Evolutionary conservation across 64 coral and sea anemone genomes (phyloP).

Genomic region (Platygyra sinensis): DNA sequence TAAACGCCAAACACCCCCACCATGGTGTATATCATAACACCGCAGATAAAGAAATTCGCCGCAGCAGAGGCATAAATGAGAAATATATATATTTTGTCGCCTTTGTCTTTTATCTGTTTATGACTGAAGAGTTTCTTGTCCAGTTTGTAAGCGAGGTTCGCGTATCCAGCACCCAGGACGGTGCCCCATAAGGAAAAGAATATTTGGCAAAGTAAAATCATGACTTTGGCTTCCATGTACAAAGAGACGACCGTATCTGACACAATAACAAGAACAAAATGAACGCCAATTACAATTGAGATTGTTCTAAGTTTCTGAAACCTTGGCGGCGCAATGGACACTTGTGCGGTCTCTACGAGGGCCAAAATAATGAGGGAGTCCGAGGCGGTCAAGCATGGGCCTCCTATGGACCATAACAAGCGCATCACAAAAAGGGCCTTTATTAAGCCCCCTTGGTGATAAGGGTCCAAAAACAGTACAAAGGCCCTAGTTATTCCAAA

Average conservation of each 20-base stretch:
- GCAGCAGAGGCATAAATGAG: conserved; percentile 82
- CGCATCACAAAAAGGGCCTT: conserved; percentile 73
- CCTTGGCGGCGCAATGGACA: conserved; percentile 69
- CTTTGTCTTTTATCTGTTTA: conserved; percentile 60
- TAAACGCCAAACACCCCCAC: conserved; percentile 90
- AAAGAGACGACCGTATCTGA: conserved; percentile 78
- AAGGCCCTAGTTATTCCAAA: conserved; percentile 84
- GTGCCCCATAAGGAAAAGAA: conserved; percentile 87
- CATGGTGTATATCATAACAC: conserved; percentile 79
- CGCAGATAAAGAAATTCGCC: conserved; percentile 74
- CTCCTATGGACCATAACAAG: conserved; percentile 87
- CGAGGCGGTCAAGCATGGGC: conserved; percentile 80
- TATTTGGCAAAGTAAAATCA: conserved; percentile 90
- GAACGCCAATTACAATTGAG: conserved; percentile 53
- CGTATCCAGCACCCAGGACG: conserved; percentile 67
- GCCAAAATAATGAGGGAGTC: conserved; percentile 87
- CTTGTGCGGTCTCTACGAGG: conserved; percentile 69
- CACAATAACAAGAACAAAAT: conserved; percentile 77
- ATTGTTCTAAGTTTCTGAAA: conserved; percentile 71
- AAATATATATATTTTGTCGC: conserved; percentile 74
- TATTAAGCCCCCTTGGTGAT: conserved; percentile 83
- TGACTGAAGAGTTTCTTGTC: conserved; percentile 77
- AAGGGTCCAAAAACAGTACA: conserved; percentile 81
- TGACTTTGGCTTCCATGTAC: conserved; percentile 87
- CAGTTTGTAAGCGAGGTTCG: conserved; percentile 69